These are phyloP conservation scores for Elachura formosa DNA, from an alignment of 2,113 vertebrate species.

Conservation along the genomic window DNA sequence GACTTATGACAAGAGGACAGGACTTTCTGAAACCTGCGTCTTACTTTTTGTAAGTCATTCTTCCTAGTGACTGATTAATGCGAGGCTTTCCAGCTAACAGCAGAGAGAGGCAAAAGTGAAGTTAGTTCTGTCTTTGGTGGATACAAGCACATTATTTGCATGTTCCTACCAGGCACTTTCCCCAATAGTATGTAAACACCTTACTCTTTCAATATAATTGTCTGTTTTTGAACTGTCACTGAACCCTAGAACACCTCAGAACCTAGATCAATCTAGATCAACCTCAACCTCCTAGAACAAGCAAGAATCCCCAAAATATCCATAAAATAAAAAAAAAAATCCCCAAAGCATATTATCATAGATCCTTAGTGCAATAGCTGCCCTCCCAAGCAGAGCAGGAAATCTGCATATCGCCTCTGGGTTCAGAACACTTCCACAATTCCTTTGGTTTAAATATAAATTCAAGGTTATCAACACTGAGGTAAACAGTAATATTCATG, in stretches of 20 bases:
- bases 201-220: neutral
- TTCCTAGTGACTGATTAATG: neutral
- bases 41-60: neutral
- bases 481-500: neutral
- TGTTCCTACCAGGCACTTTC: neutral
- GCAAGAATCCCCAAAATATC: neutral
- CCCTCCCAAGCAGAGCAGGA: neutral
- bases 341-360: neutral
- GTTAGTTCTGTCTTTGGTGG: neutral
- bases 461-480: neutral
- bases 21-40: neutral
- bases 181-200: neutral
- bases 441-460: neutral
- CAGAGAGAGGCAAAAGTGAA: neutral
- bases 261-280: too few relatives aligned
- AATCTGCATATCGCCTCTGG: rapidly evolving
- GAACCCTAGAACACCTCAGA: neutral
- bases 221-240: neutral
- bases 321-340: too few relatives aligned
- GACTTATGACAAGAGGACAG: neutral
- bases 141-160: neutral
- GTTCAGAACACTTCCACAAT: neutral
- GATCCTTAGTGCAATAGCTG: neutral
- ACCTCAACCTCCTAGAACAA: too few relatives aligned
- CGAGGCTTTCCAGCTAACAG: neutral